Conservation (phyloP, 2,113 vertebrate species). For the Trochalopteron elliotii region DNA sequence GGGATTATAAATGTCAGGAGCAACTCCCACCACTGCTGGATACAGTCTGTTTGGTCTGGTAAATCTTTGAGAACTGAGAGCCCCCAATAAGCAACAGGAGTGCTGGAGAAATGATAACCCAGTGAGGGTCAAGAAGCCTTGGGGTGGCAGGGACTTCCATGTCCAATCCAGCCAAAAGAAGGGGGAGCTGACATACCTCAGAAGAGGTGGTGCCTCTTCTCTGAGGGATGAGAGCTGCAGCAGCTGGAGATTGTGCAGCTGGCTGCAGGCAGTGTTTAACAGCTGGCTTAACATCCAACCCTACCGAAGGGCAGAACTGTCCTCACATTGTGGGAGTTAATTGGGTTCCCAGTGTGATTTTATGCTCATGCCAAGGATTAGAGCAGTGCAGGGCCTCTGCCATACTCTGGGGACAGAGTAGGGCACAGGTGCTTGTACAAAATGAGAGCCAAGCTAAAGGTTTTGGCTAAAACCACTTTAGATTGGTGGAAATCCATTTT, state of each 20-base stretch:
- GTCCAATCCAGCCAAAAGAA: background rate
- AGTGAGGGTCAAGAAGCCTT: background rate
- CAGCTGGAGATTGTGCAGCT: conserved; percentile 1
- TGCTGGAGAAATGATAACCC: background rate
- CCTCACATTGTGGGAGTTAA: fast-evolving
- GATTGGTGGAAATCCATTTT: background rate
- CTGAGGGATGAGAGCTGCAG: background rate
- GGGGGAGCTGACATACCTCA: background rate
- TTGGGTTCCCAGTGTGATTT: background rate
- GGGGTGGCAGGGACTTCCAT: background rate
- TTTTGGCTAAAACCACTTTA: background rate
- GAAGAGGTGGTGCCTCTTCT: background rate
- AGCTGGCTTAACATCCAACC: background rate
- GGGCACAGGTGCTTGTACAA: background rate
- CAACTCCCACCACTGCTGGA: fast-evolving
- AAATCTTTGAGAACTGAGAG: background rate
- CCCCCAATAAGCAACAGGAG: background rate
- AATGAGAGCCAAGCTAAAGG: background rate
- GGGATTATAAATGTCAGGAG: background rate
- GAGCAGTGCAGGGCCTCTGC: background rate
- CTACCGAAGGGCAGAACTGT: background rate
- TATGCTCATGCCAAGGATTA: background rate
- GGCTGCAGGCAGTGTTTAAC: background rate
- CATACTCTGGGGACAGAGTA: background rate
- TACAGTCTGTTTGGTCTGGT: background rate